phyloP scores from a whole-genome alignment of 2,888 invertebrate genomes.

The Eristalinus aeneus region DNA sequence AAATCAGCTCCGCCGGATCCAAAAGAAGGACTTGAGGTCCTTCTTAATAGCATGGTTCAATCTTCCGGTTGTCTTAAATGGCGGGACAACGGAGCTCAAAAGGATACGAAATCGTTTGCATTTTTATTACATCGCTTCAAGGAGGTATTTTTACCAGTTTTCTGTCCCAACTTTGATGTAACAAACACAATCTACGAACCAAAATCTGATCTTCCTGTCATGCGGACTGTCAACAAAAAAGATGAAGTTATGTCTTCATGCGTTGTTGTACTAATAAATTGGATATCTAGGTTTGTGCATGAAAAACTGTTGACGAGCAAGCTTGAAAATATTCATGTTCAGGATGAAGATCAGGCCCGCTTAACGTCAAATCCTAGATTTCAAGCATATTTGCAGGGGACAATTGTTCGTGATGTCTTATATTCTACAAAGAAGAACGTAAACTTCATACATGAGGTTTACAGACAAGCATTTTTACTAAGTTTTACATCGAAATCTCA shows the following conservation, averaged over 20 bases:
- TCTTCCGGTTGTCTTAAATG: slow-evolving; percentile 95
- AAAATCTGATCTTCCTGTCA: slow-evolving; percentile 89
- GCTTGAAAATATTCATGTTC: slow-evolving; percentile 78
- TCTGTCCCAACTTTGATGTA: slow-evolving; percentile 93
- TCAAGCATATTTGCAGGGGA: slow-evolving; percentile 78
- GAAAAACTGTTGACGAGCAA: slow-evolving; percentile 82
- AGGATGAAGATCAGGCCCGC: slow-evolving; percentile 78
- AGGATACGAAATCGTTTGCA: slow-evolving; percentile 91
- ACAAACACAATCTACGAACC: slow-evolving; percentile 92
- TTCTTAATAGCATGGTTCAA: slow-evolving; percentile 95
- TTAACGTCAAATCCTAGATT: slow-evolving; percentile 72
- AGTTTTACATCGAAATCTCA: slow-evolving; percentile 88
- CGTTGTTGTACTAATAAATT: slow-evolving; percentile 92
- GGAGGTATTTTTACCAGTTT: slow-evolving; percentile 92
- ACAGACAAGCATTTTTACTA: slow-evolving; percentile 94
- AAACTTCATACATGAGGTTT: slow-evolving; percentile 96
- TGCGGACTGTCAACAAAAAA: slow-evolving; percentile 84
- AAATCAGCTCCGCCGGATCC: slow-evolving; percentile 92
- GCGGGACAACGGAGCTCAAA: slow-evolving; percentile 90
- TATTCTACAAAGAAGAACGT: slow-evolving; percentile 94
- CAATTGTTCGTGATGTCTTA: slow-evolving; percentile 92
- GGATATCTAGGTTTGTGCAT: slow-evolving; percentile 93
- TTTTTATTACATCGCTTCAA: slow-evolving; percentile 96
- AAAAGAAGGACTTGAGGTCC: slow-evolving; percentile 92
- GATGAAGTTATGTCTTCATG: slow-evolving; percentile 86